phyloP scores from a whole-genome alignment of 2,113 vertebrate genomes.

The Ibidorhyncha struthersii region DNA sequence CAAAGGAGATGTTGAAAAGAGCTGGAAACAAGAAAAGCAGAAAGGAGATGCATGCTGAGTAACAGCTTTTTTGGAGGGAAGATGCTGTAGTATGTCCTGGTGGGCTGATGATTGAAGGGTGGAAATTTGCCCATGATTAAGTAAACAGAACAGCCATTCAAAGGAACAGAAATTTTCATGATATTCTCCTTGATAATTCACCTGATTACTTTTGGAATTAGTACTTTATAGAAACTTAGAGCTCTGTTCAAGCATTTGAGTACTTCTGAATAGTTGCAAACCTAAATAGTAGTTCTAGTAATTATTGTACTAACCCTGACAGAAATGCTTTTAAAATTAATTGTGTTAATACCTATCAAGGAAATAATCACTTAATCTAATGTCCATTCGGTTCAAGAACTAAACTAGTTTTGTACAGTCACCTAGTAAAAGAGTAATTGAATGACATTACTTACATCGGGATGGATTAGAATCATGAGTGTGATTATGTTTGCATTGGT shows the following conservation, averaged over 20 bases:
- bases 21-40: neutral
- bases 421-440: neutral
- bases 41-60: neutral
- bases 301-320: no score
- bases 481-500: neutral
- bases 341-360: no score
- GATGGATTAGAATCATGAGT: neutral
- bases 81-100: neutral
- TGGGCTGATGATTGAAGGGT: neutral
- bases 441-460: neutral
- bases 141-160: neutral
- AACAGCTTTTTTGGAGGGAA: neutral
- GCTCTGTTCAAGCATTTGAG: no score
- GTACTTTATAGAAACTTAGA: no score
- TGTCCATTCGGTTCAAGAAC: no score
- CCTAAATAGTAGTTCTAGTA: no score
- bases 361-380: no score
- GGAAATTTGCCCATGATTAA: neutral
- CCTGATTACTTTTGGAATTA: no score
- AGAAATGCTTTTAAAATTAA: no score
- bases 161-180: no score
- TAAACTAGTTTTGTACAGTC: neutral
- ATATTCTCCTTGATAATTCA: no score
- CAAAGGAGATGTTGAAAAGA: neutral
- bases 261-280: no score